Evolutionary conservation across 1,140 invertebrate species (phyloP).

Genomic region (Carcinoscorpius rotundicauda): DNA sequence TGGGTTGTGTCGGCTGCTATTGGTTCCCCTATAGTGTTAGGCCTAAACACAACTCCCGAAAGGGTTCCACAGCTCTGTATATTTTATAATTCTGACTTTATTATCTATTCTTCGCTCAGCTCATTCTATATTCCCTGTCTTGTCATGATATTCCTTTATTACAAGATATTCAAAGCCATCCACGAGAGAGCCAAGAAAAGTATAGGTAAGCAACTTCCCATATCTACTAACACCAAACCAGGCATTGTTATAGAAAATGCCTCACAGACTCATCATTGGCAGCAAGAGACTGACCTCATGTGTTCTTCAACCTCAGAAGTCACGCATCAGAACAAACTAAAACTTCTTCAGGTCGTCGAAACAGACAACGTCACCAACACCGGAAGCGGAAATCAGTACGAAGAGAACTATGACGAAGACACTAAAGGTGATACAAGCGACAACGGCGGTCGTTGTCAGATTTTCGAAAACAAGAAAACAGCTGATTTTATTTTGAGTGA

Average conservation of each 20-base stretch:
- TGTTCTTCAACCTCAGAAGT: not conserved
- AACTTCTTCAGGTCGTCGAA: slow-evolving; percentile 11
- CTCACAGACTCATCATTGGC: not conserved
- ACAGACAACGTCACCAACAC: slow-evolving; percentile 15
- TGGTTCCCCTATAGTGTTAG: slow-evolving; percentile 88
- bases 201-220: not conserved
- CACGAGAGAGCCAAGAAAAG: slow-evolving; percentile 69
- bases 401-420: slow-evolving; percentile 18
- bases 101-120: slow-evolving; percentile 90
- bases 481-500: slow-evolving; percentile 8
- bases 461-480: not conserved
- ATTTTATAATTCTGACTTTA: slow-evolving; percentile 96
- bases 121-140: slow-evolving; percentile 99
- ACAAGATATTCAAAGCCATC: slow-evolving; percentile 88
- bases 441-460: not conserved
- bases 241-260: slow-evolving; percentile 1
- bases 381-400: slow-evolving; percentile 16
- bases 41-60: slow-evolving; percentile 61
- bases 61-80: slow-evolving; percentile 44
- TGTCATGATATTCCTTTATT: slow-evolving; percentile 97
- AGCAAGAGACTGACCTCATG: not conserved
- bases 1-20: slow-evolving; percentile 94
- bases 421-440: not conserved
- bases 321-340: not conserved
- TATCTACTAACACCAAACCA: not conserved